Conservation (phyloP, 2,888 invertebrate genomes). For the Drosophila fungiperda region DNA sequence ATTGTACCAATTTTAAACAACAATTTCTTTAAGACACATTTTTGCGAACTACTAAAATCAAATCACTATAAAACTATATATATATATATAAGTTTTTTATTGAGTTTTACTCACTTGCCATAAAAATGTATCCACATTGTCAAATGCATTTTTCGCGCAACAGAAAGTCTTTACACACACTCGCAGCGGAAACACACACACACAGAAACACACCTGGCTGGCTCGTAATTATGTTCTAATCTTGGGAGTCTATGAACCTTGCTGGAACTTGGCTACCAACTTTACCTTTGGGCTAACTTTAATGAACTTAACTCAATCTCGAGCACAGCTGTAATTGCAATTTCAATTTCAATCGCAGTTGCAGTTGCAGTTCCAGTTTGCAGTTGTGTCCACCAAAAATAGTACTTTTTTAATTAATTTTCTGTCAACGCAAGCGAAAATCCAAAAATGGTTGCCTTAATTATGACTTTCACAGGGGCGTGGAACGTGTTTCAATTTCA, state of each 20-base stretch:
- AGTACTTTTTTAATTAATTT: conserved; percentile 73
- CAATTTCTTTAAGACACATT: background rate
- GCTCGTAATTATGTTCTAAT: conserved; percentile 21
- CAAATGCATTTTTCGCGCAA: conserved; percentile 30
- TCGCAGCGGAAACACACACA: background rate
- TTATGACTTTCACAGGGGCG: conserved; percentile 47
- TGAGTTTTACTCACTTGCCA: background rate
- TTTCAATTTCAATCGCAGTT: conserved; percentile 26
- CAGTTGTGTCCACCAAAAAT: background rate
- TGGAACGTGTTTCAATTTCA: conserved; percentile 66
- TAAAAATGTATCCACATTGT: conserved; percentile 30
- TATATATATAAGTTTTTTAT: too few species aligned
- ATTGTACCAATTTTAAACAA: background rate
- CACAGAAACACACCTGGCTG: conserved; percentile 18
- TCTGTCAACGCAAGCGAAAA: conserved; percentile 75
- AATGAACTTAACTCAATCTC: conserved; percentile 54
- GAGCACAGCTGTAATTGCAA: conserved; percentile 24
- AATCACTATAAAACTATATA: background rate
- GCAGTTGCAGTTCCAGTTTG: conserved; percentile 28
- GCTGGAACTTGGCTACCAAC: background rate
- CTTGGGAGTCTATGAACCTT: background rate
- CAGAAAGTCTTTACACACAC: conserved; percentile 23
- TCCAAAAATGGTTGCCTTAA: conserved; percentile 43
- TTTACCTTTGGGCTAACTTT: conserved; percentile 29
- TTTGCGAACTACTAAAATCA: background rate